Evolutionary conservation across 1,140 invertebrate genomes (phyloP).

Genomic region (Drosophila kepulauana): DNA sequence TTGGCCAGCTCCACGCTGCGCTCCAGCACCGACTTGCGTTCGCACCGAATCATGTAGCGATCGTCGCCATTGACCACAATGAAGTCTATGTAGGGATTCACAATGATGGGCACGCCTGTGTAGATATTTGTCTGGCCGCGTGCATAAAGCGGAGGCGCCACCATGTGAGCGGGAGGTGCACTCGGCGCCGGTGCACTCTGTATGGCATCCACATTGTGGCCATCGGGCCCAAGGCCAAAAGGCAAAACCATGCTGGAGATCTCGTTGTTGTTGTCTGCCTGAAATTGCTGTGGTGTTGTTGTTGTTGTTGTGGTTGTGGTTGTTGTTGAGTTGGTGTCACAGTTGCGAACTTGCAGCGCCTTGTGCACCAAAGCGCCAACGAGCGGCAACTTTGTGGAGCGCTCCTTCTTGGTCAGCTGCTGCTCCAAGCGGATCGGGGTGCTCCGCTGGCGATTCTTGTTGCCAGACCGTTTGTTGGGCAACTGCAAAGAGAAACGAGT

Average conservation of each 20-base stretch:
- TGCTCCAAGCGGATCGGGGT: conserved; percentile 37
- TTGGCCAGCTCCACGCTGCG: conserved; percentile 81
- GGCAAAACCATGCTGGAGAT: conserved; percentile 71
- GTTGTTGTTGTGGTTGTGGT: not conserved
- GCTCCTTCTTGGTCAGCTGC: conserved; percentile 56
- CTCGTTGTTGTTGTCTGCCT: conserved; percentile 8
- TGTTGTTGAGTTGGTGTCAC: not conserved
- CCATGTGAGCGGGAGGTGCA: conserved; percentile 70
- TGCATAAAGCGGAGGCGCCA: conserved; percentile 55
- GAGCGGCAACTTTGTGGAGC: conserved; percentile 62
- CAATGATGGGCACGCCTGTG: conserved; percentile 74
- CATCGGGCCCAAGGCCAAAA: conserved; percentile 78
- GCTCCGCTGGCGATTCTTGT: conserved; percentile 45
- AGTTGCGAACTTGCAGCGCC: conserved; percentile 45
- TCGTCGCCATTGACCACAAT: conserved; percentile 84
- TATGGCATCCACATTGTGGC: conserved; percentile 72
- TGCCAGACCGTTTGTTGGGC: conserved; percentile 51
- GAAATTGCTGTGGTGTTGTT: not conserved
- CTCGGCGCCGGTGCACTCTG: conserved; percentile 68
- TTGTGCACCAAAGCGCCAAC: conserved; percentile 69
- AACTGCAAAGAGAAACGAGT: conserved; percentile 43
- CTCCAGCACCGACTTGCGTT: conserved; percentile 77
- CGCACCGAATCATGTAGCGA: conserved; percentile 81
- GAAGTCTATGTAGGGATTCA: conserved; percentile 83
- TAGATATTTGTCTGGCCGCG: conserved; percentile 79